Evolutionary conservation across 2,888 invertebrate species (phyloP).

Genomic region (Notodonta dromedarius): DNA sequence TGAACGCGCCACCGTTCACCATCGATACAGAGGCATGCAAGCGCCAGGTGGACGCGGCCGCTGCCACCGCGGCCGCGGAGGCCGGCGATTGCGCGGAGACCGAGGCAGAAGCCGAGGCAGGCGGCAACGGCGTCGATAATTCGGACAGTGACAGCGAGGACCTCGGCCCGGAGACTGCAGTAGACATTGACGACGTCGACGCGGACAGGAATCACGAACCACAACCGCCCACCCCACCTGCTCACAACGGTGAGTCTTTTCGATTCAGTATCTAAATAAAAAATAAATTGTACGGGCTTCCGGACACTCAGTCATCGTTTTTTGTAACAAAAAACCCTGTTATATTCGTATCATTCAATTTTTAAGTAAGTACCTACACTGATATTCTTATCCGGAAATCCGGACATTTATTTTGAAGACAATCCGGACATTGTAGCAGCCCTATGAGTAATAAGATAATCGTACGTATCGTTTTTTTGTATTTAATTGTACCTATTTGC

Average conservation of each 20-base stretch:
- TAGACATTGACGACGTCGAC: constrained; percentile 87
- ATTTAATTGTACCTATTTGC: too few species aligned
- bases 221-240: constrained; percentile 83
- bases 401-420: too few species aligned
- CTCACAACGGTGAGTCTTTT: constrained; percentile 77
- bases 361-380: too few species aligned
- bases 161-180: constrained; percentile 90
- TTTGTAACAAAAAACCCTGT: too few species aligned
- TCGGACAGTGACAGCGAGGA: constrained; percentile 86
- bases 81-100: constrained; percentile 59
- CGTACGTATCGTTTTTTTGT: too few species aligned
- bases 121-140: constrained; percentile 70
- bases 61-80: constrained; percentile 48
- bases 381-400: too few species aligned
- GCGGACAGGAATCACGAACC: constrained; percentile 77
- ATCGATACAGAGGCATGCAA: constrained; percentile 72
- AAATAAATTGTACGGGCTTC: too few species aligned
- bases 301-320: too few species aligned
- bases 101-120: constrained; percentile 42
- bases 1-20: constrained; percentile 76
- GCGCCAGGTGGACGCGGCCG: constrained; percentile 58
- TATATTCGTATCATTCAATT: too few species aligned
- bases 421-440: too few species aligned
- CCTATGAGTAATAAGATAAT: too few species aligned
- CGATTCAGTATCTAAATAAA: too few species aligned